phyloP scores from a whole-genome alignment of 2,113 vertebrate species.

The Bubo scandiacus region DNA sequence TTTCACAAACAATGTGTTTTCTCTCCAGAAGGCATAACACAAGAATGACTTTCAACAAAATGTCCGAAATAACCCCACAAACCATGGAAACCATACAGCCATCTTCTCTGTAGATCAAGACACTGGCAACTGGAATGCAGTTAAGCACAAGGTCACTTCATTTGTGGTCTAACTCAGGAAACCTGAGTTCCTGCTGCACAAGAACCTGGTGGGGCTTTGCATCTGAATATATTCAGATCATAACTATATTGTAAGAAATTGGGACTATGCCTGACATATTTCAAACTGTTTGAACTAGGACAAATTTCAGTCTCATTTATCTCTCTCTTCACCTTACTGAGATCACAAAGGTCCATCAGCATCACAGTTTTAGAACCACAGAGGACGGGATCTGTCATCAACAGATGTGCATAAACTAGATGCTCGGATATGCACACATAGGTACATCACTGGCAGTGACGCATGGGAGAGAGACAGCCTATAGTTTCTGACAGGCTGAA shows the following conservation, averaged over 20 bases:
- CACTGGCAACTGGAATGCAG: background rate
- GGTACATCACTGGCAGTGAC: background rate
- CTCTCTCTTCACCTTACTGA: background rate
- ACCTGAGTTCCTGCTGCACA: background rate
- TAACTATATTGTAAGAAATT: background rate
- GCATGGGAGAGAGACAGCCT: background rate
- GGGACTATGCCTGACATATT: background rate
- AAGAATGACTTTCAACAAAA: background rate
- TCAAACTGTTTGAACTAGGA: background rate
- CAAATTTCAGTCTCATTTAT: background rate
- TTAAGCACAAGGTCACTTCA: constrained; percentile 12
- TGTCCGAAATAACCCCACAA: background rate
- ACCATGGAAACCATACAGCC: background rate
- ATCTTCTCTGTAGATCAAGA: background rate
- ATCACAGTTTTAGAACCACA: background rate
- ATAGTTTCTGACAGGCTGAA: background rate
- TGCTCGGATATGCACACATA: accelerated
- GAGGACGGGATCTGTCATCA: background rate
- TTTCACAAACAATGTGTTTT: background rate
- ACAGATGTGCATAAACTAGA: background rate
- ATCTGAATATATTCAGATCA: background rate
- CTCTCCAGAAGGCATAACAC: background rate
- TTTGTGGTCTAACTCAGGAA: constrained; percentile 21
- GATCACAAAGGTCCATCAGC: background rate
- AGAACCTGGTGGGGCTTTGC: background rate